Conservation (phyloP, 2,797 vertebrate species). For the Coracias cyanogaster region DNA sequence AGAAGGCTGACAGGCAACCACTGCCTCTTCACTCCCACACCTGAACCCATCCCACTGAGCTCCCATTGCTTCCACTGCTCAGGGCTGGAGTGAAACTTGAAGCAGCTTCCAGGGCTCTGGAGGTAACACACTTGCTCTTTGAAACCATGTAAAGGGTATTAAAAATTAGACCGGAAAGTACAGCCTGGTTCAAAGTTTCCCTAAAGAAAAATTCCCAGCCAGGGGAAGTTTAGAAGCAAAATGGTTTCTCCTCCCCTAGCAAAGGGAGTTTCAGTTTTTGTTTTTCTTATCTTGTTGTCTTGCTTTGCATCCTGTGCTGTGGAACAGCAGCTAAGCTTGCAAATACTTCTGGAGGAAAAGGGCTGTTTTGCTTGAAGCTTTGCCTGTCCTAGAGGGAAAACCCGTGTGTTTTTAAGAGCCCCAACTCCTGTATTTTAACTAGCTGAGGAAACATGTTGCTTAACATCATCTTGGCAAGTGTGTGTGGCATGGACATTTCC, state of each 20-base stretch:
- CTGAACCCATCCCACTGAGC: accelerated
- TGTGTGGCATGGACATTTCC: neutral
- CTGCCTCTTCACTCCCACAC: neutral
- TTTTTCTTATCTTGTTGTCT: neutral
- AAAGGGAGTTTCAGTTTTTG: constrained; percentile 64
- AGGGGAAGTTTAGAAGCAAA: constrained; percentile 62
- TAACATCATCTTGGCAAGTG: neutral
- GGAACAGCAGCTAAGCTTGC: constrained; percentile 19
- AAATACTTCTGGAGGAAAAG: neutral
- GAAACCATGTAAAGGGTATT: neutral
- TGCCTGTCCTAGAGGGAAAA: neutral
- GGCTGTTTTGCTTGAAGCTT: neutral
- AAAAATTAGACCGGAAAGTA: constrained; percentile 67
- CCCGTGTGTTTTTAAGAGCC: neutral
- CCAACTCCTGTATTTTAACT: neutral
- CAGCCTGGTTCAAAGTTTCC: constrained; percentile 60
- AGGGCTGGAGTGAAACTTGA: neutral
- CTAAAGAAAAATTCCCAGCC: constrained; percentile 65
- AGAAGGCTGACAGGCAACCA: neutral
- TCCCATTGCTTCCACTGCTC: neutral
- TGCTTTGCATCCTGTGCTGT: neutral
- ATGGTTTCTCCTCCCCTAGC: neutral
- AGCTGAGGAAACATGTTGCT: neutral
- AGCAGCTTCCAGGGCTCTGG: neutral
- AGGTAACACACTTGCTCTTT: neutral